Conservation (phyloP, 2,888 invertebrate genomes). For the Seladonia tumulorum region DNA sequence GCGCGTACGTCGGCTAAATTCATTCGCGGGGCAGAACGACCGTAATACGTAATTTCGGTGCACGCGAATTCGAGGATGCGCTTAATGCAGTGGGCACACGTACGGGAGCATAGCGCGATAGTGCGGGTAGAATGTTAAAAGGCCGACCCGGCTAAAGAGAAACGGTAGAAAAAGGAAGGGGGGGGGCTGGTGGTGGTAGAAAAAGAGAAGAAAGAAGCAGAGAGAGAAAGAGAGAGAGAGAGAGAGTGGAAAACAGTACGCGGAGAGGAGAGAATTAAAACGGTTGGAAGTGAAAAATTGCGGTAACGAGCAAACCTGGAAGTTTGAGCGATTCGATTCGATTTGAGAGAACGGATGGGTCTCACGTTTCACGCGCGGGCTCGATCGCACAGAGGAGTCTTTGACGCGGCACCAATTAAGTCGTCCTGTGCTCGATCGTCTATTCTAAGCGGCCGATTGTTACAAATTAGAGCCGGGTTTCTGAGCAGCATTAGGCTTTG, state of each 20-base stretch:
- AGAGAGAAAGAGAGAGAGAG: not conserved
- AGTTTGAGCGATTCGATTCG: not conserved
- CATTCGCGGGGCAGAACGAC: constrained; percentile 52
- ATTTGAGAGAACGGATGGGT: not conserved
- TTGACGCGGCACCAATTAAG: constrained; percentile 37
- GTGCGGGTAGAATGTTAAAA: constrained; percentile 48
- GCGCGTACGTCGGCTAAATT: constrained; percentile 53
- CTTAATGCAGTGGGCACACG: constrained; percentile 51
- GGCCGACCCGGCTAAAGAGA: constrained; percentile 15
- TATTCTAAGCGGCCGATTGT: constrained; percentile 31
- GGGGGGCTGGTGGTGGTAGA: not conserved
- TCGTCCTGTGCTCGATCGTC: constrained; percentile 25
- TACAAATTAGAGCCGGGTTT: constrained; percentile 14
- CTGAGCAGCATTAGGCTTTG: not conserved
- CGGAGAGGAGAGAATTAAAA: not conserved
- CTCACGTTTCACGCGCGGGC: constrained; percentile 13
- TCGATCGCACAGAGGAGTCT: constrained; percentile 29
- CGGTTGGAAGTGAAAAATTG: not conserved
- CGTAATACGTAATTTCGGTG: constrained; percentile 57
- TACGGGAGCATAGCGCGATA: constrained; percentile 34
- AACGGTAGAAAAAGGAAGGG: not conserved
- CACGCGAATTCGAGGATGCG: constrained; percentile 55
- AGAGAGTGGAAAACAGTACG: not conserved
- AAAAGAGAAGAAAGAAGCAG: not conserved
- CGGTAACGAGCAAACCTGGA: not conserved